Percentiles rank a stretch among this genome's conserved stretches.
phyloP scores from a whole-genome alignment of 2,888 invertebrate species.

The Netelia virgata region DNA sequence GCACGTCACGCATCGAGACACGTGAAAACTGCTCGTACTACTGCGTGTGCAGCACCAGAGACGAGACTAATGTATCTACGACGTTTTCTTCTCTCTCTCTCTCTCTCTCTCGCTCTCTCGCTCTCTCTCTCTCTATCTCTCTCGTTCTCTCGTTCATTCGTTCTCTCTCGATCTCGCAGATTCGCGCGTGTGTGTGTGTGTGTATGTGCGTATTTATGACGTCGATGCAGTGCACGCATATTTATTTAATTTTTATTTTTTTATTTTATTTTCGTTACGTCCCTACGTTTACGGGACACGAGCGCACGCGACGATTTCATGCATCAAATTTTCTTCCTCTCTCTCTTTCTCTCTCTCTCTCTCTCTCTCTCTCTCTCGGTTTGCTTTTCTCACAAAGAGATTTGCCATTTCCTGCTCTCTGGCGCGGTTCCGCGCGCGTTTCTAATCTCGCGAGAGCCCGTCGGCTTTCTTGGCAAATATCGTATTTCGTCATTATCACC shows the following conservation, averaged over 20 bases:
- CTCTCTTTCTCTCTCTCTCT: constrained; percentile 14
- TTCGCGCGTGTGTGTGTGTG: constrained; percentile 26
- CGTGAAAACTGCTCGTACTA: constrained; percentile 71
- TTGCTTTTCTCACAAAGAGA: neutral
- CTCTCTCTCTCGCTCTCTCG: neutral
- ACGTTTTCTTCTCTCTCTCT: constrained; percentile 6
- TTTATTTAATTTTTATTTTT: constrained; percentile 19
- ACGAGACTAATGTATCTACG: constrained; percentile 22
- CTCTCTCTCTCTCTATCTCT: too few relatives aligned
- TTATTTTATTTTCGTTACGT: neutral
- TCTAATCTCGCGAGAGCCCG: neutral
- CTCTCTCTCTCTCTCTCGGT: neutral
- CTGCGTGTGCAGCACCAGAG: constrained; percentile 28
- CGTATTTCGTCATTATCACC: neutral
- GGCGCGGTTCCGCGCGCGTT: neutral
- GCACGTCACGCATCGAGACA: constrained; percentile 72
- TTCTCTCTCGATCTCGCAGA: neutral
- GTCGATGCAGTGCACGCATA: constrained; percentile 52
- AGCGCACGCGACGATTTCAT: constrained; percentile 27
- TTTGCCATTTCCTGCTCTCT: constrained; percentile 10
- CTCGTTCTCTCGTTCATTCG: neutral
- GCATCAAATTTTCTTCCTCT: constrained; percentile 27
- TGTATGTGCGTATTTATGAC: constrained; percentile 45
- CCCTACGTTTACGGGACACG: neutral
- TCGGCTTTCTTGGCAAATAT: neutral